Base-by-base conservation (phyloP, 2,113 vertebrate species). In the Oreamnos americanus region DNA sequence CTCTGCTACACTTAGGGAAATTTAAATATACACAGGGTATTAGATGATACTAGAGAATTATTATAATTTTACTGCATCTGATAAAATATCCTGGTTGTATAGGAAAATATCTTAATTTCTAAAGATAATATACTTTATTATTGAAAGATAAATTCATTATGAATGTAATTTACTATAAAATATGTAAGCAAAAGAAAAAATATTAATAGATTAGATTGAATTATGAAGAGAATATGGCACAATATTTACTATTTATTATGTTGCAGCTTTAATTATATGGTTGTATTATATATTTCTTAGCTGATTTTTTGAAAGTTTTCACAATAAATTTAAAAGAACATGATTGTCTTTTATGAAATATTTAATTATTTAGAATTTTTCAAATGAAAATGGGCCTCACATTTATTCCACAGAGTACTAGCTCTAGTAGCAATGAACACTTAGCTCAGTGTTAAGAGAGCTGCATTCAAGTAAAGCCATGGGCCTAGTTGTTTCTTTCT, bases 271-370 rank as follows among this genome's bases (percentile, higher is more conserved):
- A 91, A 55, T 47, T 97, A 28, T 33, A 79, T 87, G 14, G 2
- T 62, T 96, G 94, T 28, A 64, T 83, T 97, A 87, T 47, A n/a
- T 13, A 91, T 8, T 90, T 89, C 47, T 62, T n/a, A 88, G 57
- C 12, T 91, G 7, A 39, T 60, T 47, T 74, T 83, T 43, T 36
- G 16, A 81, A 90, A 71, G 60, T 25, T 45, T 28, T 71, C 23
- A 60, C 60, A 87, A n/a, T 86, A 82, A 86, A 82, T 62, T 83
- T 76, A 83, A 94, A 74, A 84, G 30, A 16, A 67, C 21, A 33
- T 45, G 53, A 15, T 19, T 92, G 26, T 3, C 11, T 82, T 71
- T 96, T 39, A 47, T 58, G 91, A 86, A 88, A 14, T 30, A 82
- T n/a, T 53, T 10, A 85, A 19, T 94, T 83, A 47, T 88, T 81